Percentiles rank a stretch among this genome's conserved stretches.
phyloP scores from a whole-genome alignment of 2,113 vertebrate genomes.

The Thalassoma bifasciatum region DNA sequence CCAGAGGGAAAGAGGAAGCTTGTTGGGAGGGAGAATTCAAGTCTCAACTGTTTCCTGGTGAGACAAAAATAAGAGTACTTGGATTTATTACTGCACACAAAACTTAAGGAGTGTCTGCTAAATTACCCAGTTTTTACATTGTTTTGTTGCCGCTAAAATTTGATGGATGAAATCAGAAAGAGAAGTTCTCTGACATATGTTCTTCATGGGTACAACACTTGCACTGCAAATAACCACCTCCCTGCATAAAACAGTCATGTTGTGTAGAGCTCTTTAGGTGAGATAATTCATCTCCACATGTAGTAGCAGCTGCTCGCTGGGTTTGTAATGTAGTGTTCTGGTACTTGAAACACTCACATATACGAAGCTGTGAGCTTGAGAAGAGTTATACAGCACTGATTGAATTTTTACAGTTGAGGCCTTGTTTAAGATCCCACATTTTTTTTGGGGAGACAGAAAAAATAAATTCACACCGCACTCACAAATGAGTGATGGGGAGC shows the following conservation, averaged over 20 bases:
- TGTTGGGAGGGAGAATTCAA: not conserved
- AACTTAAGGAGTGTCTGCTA: not conserved
- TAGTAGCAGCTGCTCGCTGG: slow-evolving; percentile 9
- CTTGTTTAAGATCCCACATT: not conserved
- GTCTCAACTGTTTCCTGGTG: slow-evolving; percentile 2
- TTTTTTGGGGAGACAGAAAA: no score
- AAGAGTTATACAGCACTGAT: not conserved
- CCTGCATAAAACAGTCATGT: not conserved
- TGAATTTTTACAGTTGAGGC: not conserved
- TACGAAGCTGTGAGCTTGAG: not conserved
- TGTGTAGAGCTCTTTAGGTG: not conserved
- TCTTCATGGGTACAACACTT: not conserved
- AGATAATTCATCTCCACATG: slow-evolving; percentile 3
- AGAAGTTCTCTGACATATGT: no score
- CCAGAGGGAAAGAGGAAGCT: not conserved
- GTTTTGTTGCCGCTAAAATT: not conserved
- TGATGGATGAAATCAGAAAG: not conserved
- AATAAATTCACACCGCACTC: no score
- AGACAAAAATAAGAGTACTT: not conserved
- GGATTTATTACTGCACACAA: not conserved
- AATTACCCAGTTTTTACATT: not conserved
- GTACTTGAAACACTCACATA: slow-evolving; percentile 1
- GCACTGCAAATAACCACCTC: no score
- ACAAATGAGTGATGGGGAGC: no score
- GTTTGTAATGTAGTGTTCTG: not conserved